A percentile compares a stretch with the other conserved stretches of the same genome.
Evolutionary conservation across 2,888 invertebrate genomes (phyloP).

Genomic region (Aproaerema taeniolella): DNA sequence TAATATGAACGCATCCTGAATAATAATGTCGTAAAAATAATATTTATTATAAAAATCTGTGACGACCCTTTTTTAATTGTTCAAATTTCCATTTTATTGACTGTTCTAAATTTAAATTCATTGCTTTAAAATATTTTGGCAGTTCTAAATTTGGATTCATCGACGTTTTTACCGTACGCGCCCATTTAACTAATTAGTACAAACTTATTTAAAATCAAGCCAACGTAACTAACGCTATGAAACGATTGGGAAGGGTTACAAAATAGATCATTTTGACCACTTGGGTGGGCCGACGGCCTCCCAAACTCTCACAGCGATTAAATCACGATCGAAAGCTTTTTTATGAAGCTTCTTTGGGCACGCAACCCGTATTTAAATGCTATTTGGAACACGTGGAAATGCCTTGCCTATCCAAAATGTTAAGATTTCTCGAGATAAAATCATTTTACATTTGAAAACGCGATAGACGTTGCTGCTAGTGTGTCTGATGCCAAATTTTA

Average conservation of each 20-base stretch:
- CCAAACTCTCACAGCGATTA: conserved; percentile 7
- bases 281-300: conserved; percentile 45
- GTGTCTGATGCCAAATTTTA: too few relatives aligned
- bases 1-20: conserved; percentile 41
- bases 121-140: neutral
- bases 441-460: too few relatives aligned
- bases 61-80: neutral
- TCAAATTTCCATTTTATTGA: conserved; percentile 25
- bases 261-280: conserved; percentile 38
- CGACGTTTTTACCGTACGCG: neutral
- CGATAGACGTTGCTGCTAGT: too few relatives aligned
- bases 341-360: conserved; percentile 1
- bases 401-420: too few relatives aligned
- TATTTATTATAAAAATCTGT: conserved; percentile 42
- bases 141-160: neutral
- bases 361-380: conserved; percentile 6
- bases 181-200: too few relatives aligned
- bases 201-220: too few relatives aligned
- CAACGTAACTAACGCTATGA: neutral
- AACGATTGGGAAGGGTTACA: conserved; percentile 24
- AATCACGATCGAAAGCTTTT: conserved; percentile 7
- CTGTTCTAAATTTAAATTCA: conserved; percentile 25
- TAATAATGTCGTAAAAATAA: conserved; percentile 69
- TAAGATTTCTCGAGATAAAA: too few relatives aligned
- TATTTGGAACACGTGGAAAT: conserved; percentile 6